Conservation (phyloP, 2,113 vertebrate genomes). For the Cyanocitta stelleri region DNA sequence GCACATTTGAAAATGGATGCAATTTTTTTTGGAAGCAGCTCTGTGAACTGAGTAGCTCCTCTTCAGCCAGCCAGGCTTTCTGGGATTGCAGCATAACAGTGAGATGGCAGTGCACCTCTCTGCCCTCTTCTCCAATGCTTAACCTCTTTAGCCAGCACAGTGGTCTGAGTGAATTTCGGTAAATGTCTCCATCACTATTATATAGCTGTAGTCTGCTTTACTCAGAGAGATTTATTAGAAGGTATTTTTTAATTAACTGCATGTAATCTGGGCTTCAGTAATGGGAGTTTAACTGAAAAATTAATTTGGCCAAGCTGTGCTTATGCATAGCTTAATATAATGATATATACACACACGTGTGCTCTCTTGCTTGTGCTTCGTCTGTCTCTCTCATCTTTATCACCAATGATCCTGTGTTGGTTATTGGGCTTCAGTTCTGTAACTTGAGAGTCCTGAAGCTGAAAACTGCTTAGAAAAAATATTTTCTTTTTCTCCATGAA, state of each 20-base stretch:
- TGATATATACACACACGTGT: rapidly evolving
- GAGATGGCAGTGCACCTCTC: neutral
- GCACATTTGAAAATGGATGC: neutral
- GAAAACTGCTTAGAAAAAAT: neutral
- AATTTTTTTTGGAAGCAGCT: neutral
- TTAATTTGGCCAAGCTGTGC: neutral
- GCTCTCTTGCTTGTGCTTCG: neutral
- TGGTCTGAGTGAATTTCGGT: neutral
- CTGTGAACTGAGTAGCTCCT: neutral
- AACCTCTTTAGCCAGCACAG: neutral
- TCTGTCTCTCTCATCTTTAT: neutral
- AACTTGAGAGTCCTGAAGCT: neutral
- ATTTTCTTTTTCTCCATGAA: neutral
- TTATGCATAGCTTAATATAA: neutral
- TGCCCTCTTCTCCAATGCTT: neutral
- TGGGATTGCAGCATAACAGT: neutral
- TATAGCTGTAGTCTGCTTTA: neutral
- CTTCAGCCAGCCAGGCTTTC: neutral
- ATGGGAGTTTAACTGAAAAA: neutral
- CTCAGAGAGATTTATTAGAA: neutral
- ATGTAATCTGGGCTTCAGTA: neutral
- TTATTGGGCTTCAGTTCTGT: neutral
- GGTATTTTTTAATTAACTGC: neutral
- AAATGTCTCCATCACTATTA: neutral
- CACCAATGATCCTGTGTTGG: neutral